Evolutionary conservation across 1,140 invertebrate genomes (phyloP).

Genomic region (Caenorhabditis tropicalis): DNA sequence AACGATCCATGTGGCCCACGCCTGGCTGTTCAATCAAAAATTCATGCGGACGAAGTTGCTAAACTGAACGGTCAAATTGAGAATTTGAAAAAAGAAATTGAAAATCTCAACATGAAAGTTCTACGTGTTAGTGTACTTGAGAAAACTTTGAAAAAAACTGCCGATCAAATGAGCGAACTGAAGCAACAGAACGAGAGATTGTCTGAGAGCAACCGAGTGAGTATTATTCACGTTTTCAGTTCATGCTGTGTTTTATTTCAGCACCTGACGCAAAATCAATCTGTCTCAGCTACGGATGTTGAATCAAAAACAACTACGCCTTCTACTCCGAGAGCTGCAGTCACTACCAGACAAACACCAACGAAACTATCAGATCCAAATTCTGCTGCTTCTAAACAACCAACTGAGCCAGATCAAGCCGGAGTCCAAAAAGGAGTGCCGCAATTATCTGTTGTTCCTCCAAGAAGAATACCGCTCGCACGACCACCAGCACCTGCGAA

Average conservation of each 20-base stretch:
- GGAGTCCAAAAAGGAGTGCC: not conserved
- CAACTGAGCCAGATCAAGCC: constrained; percentile 7
- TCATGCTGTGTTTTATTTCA: not conserved
- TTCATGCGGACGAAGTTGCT: not conserved
- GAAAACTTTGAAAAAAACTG: not conserved
- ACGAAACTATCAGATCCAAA: not conserved
- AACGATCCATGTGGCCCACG: not conserved
- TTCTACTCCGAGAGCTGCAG: too few relatives aligned
- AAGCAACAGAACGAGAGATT: constrained; percentile 12
- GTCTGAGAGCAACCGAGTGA: not conserved
- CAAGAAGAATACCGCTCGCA: not conserved
- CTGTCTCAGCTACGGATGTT: not conserved
- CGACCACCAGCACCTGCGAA: not conserved
- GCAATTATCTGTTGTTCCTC: not conserved
- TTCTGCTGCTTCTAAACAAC: not conserved
- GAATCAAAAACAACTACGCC: not conserved
- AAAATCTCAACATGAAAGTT: not conserved
- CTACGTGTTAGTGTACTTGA: not conserved
- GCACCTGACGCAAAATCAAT: not conserved
- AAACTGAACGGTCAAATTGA: not conserved
- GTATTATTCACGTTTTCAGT: not conserved
- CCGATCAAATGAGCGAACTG: not conserved
- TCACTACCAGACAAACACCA: not conserved
- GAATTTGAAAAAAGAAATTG: not conserved
- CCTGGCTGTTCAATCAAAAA: not conserved